phyloP scores from a whole-genome alignment of 2,113 vertebrate species.

The Rana temporaria region DNA sequence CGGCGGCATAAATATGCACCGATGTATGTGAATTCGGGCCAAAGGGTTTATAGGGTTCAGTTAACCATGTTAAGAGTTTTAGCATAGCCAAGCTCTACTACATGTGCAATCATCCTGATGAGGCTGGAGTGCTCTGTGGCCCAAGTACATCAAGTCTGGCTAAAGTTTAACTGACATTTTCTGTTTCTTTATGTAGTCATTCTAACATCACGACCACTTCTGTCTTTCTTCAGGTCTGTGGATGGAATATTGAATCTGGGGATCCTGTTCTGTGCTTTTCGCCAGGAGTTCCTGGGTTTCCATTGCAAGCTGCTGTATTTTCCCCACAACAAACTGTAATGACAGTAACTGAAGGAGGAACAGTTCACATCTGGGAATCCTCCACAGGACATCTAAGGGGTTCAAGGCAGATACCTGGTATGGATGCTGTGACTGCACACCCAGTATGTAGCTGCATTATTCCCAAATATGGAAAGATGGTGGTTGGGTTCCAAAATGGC shows the following conservation, averaged over 20 bases:
- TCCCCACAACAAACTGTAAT: constrained; percentile 61
- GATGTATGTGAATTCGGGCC: too few species aligned
- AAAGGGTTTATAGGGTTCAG: too few species aligned
- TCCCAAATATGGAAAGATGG: constrained; percentile 66
- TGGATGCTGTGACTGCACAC: constrained; percentile 56
- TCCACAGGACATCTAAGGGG: constrained; percentile 34
- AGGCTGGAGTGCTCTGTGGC: too few species aligned
- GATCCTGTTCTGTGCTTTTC: constrained; percentile 60
- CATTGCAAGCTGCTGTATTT: constrained; percentile 64
- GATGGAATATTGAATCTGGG: constrained; percentile 72
- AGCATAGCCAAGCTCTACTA: too few species aligned
- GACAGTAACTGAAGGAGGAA: constrained; percentile 61
- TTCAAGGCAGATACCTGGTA: constrained; percentile 44
- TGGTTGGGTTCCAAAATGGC: constrained; percentile 70
- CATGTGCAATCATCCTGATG: too few species aligned
- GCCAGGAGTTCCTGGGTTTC: constrained; percentile 39
- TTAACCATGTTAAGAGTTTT: too few species aligned
- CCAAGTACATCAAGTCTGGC: too few species aligned
- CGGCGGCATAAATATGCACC: too few species aligned
- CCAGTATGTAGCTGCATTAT: constrained; percentile 56
- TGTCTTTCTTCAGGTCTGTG: constrained; percentile 68
- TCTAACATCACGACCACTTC: not conserved
- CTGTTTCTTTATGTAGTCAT: too few species aligned
- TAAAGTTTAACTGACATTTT: too few species aligned
- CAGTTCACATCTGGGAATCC: constrained; percentile 65